Evolutionary conservation across 1,140 invertebrate species (phyloP), one percentile per base, ranked within the genome.

Genomic region (Wasmannia auropunctata): DNA sequence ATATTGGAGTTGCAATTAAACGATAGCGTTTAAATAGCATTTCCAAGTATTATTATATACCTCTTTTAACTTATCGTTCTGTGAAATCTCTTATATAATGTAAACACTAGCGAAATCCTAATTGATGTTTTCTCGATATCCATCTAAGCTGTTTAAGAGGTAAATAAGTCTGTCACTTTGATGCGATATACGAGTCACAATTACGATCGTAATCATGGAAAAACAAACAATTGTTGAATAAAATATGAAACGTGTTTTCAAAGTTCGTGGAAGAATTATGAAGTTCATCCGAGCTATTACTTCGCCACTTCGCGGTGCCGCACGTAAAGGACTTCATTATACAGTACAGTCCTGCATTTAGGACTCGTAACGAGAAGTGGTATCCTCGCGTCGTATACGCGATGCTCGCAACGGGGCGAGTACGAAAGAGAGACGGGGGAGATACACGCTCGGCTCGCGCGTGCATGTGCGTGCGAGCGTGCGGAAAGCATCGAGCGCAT

Each of bases 401-500:
- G 28, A 70, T 10, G 11, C 25, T 34, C 11, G 70, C 65, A 70
- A 70, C 22, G 19, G 37, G 0, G 37, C 54, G 28, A 25, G 60
- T 6, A 22, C 19, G 34, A 34, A 11, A 40, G 34, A 67, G 34
- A 67, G 34, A 80, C 76, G 34, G 31, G 34, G 31, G 40, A 31
- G 40, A 63, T 77, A 40, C 11, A 37, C 58, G n/a, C 28, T 65
- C 76, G n/a, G 65, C 7, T 54, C 34, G 37, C 49, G 11, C n/a
- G 28, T 37, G 37, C 25, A 31, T 63, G 40, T n/a, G 22, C 37
- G 58, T 65, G 56, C 28, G 74, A 60, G 74, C 49, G 28, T 43
- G 65, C 65, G 60, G 43, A 70, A 81, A 69, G 69, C 69, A 28
- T 80, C 75, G 87, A 90, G 90, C 90, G 89, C 90, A 92, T 93